These are phyloP conservation scores for Eristalinus aeneus DNA, from an alignment of 2,888 invertebrate species.

Conservation along the genomic window DNA sequence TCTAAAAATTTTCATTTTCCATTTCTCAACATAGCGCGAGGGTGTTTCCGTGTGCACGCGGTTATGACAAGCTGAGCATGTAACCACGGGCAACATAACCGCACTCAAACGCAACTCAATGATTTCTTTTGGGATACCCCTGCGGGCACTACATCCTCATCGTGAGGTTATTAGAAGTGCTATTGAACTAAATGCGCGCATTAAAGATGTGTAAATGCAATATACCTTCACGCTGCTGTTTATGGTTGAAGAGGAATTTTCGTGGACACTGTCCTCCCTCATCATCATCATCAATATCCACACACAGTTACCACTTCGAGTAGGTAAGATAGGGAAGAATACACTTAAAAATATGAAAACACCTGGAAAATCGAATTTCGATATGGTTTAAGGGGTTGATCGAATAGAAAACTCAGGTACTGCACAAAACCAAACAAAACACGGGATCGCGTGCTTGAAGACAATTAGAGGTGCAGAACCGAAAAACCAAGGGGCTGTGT, in stretches of 20 bases:
- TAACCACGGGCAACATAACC: constrained; percentile 70
- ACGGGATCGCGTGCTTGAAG: constrained; percentile 53
- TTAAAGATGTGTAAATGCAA: constrained; percentile 26
- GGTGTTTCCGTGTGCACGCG: constrained; percentile 52
- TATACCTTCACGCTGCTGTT: constrained; percentile 4
- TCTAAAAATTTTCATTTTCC: constrained; percentile 56
- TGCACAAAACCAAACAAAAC: constrained; percentile 2
- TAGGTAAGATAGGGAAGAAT: not conserved
- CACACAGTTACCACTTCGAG: not conserved
- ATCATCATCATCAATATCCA: constrained; percentile 40
- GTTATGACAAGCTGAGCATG: constrained; percentile 52
- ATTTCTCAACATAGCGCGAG: constrained; percentile 44
- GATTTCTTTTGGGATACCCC: constrained; percentile 35
- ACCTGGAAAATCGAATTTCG: constrained; percentile 71
- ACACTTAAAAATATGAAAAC: constrained; percentile 33
- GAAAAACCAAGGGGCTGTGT: constrained; percentile 49
- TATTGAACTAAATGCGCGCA: constrained; percentile 63
- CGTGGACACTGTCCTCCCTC: constrained; percentile 58
- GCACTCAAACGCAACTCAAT: constrained; percentile 61
- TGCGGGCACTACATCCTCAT: constrained; percentile 19
- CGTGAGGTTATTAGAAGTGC: constrained; percentile 57
- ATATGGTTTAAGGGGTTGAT: constrained; percentile 52
- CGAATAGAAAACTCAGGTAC: constrained; percentile 54
- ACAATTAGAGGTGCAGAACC: constrained; percentile 60
- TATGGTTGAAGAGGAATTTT: constrained; percentile 36